Evolutionary conservation across 92 coral and sea anemone species (phyloP).

Genomic region (Siderastrea siderea): DNA sequence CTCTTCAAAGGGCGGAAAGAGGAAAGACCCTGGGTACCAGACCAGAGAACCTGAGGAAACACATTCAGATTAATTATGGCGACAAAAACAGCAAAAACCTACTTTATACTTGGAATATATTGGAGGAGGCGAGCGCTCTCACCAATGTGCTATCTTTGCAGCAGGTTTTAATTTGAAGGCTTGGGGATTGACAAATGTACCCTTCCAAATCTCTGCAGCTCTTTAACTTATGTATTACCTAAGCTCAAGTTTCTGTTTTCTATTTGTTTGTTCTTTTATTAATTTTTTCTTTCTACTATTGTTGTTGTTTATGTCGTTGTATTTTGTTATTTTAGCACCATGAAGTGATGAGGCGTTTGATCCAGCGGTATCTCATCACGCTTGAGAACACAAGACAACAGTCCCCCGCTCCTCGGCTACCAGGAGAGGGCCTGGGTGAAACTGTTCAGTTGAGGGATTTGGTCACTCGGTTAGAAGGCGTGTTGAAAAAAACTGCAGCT

Average conservation of each 20-base stretch:
- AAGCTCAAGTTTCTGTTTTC: not conserved
- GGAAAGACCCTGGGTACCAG: too few relatives aligned
- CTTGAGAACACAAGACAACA: not conserved
- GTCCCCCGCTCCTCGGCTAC: not conserved
- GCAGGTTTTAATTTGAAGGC: too few relatives aligned
- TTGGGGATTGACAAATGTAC: too few relatives aligned
- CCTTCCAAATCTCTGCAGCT: too few relatives aligned
- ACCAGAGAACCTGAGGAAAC: too few relatives aligned
- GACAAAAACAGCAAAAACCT: too few relatives aligned
- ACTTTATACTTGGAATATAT: too few relatives aligned
- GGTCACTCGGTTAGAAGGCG: conserved; percentile 10
- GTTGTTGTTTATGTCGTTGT: not conserved
- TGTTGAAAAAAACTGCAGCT: not conserved
- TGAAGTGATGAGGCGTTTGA: conserved; percentile 26
- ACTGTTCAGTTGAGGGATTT: conserved; percentile 4
- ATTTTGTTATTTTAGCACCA: conserved; percentile 7
- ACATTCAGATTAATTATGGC: too few relatives aligned
- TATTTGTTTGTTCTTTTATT: not conserved
- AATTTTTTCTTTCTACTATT: not conserved
- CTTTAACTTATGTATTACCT: too few relatives aligned
- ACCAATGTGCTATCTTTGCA: too few relatives aligned
- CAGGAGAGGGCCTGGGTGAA: not conserved
- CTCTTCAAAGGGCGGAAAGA: too few relatives aligned
- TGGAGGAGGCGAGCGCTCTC: too few relatives aligned
- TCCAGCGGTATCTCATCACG: not conserved